Evolutionary conservation across 1,140 invertebrate genomes (phyloP).

Genomic region (Ridgeia piscesae): DNA sequence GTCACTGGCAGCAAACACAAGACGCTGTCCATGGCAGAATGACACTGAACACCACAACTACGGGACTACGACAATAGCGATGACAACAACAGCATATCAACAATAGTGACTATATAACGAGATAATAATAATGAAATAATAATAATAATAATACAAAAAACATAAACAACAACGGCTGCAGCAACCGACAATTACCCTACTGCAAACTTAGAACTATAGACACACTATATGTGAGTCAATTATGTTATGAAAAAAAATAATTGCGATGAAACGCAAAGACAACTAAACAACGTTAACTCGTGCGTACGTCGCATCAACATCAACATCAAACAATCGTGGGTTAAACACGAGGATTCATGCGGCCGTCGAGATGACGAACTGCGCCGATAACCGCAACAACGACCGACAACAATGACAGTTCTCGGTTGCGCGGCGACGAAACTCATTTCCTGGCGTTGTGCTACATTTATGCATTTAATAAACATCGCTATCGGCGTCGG

Average conservation of each 20-base stretch:
- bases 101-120: too few species aligned
- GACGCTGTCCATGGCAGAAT: not conserved
- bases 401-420: not conserved
- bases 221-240: not conserved
- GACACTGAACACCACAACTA: not conserved
- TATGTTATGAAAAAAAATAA: not conserved
- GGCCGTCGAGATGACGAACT: not conserved
- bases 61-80: too few species aligned
- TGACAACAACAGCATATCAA: too few species aligned
- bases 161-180: too few species aligned
- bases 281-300: not conserved
- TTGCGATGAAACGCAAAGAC: not conserved
- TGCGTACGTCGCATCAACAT: not conserved
- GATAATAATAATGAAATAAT: too few species aligned
- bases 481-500: not conserved
- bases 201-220: too few species aligned
- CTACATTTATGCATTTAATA: slow-evolving; percentile 2
- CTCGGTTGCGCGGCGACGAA: not conserved
- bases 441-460: not conserved
- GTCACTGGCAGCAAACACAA: too few species aligned
- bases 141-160: too few species aligned
- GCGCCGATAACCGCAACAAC: not conserved
- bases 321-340: not conserved
- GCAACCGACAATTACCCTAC: too few species aligned
- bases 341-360: not conserved